Conservation (phyloP, 2,888 invertebrate species). For the Germaria angustata region DNA sequence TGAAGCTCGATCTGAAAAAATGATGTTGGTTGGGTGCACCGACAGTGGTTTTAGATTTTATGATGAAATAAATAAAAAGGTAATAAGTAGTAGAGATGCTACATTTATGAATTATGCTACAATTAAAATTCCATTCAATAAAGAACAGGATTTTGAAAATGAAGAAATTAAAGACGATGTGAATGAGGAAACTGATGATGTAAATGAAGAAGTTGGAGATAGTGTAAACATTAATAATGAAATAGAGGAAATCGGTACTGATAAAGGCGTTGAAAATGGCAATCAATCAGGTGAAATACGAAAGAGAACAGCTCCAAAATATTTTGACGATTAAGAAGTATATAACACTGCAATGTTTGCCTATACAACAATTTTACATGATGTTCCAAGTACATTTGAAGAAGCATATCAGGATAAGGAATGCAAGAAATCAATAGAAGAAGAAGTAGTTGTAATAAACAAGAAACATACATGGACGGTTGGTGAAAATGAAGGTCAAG, state of each 20-base stretch:
- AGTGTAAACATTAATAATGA: background rate
- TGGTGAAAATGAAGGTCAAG: constrained; percentile 9
- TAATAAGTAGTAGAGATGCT: constrained; percentile 34
- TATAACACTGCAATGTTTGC: background rate
- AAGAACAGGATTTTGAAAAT: background rate
- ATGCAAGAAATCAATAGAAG: background rate
- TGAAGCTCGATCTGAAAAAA: background rate
- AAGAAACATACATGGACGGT: constrained; percentile 1
- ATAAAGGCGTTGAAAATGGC: background rate
- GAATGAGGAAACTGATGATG: background rate
- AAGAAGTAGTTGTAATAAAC: background rate
- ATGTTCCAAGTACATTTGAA: constrained; percentile 27
- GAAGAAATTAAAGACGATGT: background rate
- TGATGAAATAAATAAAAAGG: constrained; percentile 11
- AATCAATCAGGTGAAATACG: background rate
- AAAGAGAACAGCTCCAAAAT: background rate
- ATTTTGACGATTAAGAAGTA: background rate
- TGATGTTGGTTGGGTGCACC: background rate
- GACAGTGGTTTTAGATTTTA: constrained; percentile 34
- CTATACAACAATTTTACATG: background rate
- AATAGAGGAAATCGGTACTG: background rate
- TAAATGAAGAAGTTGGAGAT: background rate
- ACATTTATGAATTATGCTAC: constrained; percentile 17
- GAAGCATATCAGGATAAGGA: background rate
- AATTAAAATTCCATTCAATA: background rate